Base-by-base conservation (phyloP, 1,140 invertebrate genomes). In the Adoxophyes honmai region DNA sequence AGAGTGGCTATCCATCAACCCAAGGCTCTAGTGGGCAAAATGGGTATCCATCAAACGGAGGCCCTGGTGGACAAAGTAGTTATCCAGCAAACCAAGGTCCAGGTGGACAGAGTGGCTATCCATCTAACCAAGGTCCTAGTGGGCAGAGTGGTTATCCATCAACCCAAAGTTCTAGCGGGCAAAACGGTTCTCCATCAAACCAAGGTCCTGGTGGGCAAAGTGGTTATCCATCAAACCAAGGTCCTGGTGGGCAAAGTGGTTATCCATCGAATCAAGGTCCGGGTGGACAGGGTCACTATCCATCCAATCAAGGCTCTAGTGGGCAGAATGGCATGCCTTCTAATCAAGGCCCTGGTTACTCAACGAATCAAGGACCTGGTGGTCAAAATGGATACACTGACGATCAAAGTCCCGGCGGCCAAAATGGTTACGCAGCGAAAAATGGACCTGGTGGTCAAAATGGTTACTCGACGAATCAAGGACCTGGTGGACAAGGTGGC, bases 51-150 rank as follows among this genome's bases (percentile, higher is more conserved):
- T 3, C 21, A 3, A 28, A 28, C 21, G 2, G 6, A 28, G 6
- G 21, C 21, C 21, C 21, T 3, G 21, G 21, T 28, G 21, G 6
- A 6, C 21, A 28, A 6, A 28, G 6, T 28, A 28, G 6, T 6
- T 28, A 28, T 6, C 2, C 6, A 28, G 6, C 21, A 4, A 28
- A 37, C 11, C 55, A 48, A 16, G 34, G 53, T 8, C n/a, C 34
- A 18, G 56, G 54, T 9, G 39, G 63, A 4, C 39, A 35, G 21
- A 91, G 88, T 64, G 71, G 64, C 6, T 59, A 28, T 28, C 21
- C 21, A 28, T 28, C 21, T 28, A 28, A 28, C 6, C 21, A 28
- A 28, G 21, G 21, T 6, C 21, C 21, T 28, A 6, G 21, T 6
- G 21, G 21, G 2, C 6, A 28, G 2, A 28, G n/a, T 6, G 6